phyloP scores from a whole-genome alignment of 2,797 vertebrate genomes.

The Semaprochilodus insignis region DNA sequence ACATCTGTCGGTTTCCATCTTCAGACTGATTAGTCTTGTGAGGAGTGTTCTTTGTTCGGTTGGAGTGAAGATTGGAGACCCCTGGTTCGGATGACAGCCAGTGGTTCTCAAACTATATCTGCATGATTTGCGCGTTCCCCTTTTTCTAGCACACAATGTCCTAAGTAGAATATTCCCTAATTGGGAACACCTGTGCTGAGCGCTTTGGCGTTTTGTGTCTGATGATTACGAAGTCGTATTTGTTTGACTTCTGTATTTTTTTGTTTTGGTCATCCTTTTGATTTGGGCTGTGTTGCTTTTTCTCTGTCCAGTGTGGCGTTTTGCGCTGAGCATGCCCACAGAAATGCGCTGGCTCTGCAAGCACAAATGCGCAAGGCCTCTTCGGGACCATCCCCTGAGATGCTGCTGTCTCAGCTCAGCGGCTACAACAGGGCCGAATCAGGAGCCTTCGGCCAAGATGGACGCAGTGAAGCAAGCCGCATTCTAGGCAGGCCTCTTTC shows the following conservation, averaged over 20 bases:
- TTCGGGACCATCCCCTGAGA: constrained; percentile 83
- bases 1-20: too few species aligned
- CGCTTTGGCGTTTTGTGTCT: too few species aligned
- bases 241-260: background rate
- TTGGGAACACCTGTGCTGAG: too few species aligned
- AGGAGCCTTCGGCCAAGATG: constrained; percentile 78
- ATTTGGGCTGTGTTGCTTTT: background rate
- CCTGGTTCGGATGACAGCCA: too few species aligned
- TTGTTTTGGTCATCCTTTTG: background rate
- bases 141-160: too few species aligned
- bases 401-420: constrained; percentile 92
- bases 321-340: constrained; percentile 91
- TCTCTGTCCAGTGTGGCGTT: constrained; percentile 79
- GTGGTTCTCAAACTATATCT: too few species aligned
- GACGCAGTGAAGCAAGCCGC: constrained; percentile 86
- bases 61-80: too few species aligned
- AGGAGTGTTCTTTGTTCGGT: too few species aligned
- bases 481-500: constrained; percentile 82
- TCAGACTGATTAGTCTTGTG: too few species aligned
- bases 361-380: constrained; percentile 90
- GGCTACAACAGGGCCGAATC: constrained; percentile 85
- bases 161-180: too few species aligned
- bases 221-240: background rate
- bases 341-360: constrained; percentile 89
- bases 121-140: too few species aligned